These are phyloP conservation scores for Penelope pileata DNA, from an alignment of 2,113 vertebrate genomes.

Conservation along the genomic window DNA sequence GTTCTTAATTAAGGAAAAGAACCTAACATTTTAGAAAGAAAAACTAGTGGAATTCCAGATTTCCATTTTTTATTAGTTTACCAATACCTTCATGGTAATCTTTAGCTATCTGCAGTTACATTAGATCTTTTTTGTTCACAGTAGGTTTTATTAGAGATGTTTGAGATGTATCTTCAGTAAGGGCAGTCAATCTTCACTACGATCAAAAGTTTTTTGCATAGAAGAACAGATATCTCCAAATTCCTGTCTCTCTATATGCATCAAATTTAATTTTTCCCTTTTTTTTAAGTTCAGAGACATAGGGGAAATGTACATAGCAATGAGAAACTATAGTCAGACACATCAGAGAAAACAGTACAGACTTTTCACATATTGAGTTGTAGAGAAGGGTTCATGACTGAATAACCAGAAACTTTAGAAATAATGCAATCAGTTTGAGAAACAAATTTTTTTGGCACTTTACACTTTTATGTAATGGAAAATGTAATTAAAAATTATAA, in stretches of 20 bases:
- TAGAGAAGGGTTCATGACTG: background rate
- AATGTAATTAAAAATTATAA: slow-evolving; percentile 31
- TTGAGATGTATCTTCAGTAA: background rate
- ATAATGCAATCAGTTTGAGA: background rate
- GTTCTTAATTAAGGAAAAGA: background rate
- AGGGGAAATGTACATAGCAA: background rate
- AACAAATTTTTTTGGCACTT: slow-evolving; percentile 17
- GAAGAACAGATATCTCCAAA: background rate
- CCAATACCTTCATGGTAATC: background rate
- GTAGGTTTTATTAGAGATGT: background rate
- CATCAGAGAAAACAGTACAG: background rate
- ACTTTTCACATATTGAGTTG: background rate
- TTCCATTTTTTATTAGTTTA: background rate
- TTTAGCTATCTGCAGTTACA: background rate
- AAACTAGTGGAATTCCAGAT: background rate
- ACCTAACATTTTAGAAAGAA: background rate
- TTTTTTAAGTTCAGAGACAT: background rate
- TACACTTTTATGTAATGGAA: background rate
- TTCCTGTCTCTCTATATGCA: background rate
- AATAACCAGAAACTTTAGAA: background rate
- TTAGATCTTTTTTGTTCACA: background rate
- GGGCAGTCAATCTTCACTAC: background rate
- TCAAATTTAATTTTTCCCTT: background rate
- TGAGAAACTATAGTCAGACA: background rate
- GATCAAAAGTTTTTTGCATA: background rate